These are phyloP conservation scores for Bubo blakistoni DNA, from an alignment of 2,113 vertebrate species.

Conservation along the genomic window DNA sequence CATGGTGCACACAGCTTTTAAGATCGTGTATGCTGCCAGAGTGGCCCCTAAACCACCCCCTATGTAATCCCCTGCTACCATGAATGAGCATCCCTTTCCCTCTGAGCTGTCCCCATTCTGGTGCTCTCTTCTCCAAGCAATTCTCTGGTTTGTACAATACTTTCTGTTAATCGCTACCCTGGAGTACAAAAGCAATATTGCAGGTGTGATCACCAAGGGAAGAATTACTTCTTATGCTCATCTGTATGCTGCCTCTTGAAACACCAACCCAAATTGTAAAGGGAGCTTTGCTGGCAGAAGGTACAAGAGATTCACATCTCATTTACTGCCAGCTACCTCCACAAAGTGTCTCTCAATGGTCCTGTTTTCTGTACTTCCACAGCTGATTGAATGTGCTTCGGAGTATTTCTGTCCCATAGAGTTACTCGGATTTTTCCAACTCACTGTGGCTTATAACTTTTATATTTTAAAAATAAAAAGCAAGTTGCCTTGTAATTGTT, in stretches of 20 bases:
- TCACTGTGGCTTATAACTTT: background rate
- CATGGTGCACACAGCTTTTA: background rate
- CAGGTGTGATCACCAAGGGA: background rate
- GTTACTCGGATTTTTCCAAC: background rate
- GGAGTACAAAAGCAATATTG: background rate
- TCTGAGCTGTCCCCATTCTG: rapidly evolving
- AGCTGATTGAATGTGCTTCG: background rate
- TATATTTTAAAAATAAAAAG: background rate
- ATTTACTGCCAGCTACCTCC: background rate
- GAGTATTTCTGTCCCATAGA: background rate
- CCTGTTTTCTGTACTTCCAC: background rate
- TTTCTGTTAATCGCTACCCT: background rate
- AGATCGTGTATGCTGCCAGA: background rate
- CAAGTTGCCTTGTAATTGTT: background rate
- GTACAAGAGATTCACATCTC: background rate
- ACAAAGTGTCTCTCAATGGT: background rate
- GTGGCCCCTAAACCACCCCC: background rate
- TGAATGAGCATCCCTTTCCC: background rate
- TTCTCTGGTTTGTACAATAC: background rate
- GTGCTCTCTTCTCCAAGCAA: background rate
- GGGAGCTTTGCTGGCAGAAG: background rate
- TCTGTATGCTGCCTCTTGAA: background rate
- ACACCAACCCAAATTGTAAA: background rate
- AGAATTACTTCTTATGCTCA: background rate
- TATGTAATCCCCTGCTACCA: rapidly evolving